These are phyloP conservation scores for Troilus luridus DNA, from an alignment of 2,888 invertebrate species.

Conservation along the genomic window DNA sequence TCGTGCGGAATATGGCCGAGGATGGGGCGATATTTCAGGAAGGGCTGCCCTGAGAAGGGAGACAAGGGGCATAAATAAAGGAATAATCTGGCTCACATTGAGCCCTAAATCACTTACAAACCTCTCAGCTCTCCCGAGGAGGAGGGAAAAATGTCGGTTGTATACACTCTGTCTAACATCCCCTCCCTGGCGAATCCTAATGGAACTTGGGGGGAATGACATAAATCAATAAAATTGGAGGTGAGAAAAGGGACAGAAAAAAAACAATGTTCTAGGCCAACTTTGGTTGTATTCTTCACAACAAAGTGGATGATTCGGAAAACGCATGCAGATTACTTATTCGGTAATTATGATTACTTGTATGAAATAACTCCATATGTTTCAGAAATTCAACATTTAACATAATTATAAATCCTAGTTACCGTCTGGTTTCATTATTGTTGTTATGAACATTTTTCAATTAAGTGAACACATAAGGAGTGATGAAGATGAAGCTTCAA, in stretches of 20 bases:
- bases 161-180: background rate
- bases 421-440: no score
- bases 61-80: slow-evolving; percentile 55
- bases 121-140: slow-evolving; percentile 16
- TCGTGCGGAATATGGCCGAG: background rate
- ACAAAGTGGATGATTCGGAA: background rate
- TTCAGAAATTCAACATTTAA: no score
- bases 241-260: background rate
- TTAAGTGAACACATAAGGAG: no score
- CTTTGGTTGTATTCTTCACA: background rate
- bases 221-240: background rate
- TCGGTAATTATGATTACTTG: no score
- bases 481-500: no score
- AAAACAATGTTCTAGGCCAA: background rate
- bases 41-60: background rate
- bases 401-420: no score
- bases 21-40: slow-evolving; percentile 33
- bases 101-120: slow-evolving; percentile 57
- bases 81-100: slow-evolving; percentile 52
- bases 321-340: no score
- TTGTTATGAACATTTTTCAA: no score
- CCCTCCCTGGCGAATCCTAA: slow-evolving; percentile 52
- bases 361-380: no score
- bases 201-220: background rate
- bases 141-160: slow-evolving; percentile 56